Evolutionary conservation across 2,797 vertebrate species (phyloP), one percentile per base, ranked within the genome.

Genomic region (Lithobates sylvaticus): DNA sequence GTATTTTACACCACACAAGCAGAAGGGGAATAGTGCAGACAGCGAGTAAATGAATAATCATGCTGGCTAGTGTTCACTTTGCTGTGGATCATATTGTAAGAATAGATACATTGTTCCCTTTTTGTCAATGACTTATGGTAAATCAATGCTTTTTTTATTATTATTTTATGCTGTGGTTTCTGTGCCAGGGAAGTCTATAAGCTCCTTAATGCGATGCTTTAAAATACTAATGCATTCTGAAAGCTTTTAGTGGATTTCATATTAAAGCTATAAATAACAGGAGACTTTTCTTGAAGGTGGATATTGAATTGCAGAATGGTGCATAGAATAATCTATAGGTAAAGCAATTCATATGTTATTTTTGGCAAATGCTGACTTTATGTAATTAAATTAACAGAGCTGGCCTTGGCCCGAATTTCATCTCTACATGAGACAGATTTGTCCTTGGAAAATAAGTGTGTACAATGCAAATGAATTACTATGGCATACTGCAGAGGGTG

Each of bases 171-270:
- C 72, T 76, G 50, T n/a, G 77, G 78, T 50, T 76, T 67, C 50
- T 64, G 36, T 44, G 61, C 79, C 84, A 68, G 75, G 26, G 84
- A 81, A 34, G 77, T 44, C 76, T 39, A 36, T 85, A 85, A 86
- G 72, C 84, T 75, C 39, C 78, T 82, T 81, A 86, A 86, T 82
- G 84, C 72, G 58, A 10, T 39, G 39, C 84, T 71, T 71, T 76
- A 80, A 74, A 86, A 76, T 47, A 75, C 78, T 84, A 81, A 70
- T 76, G 64, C 58, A 77, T 23, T n/a, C 54, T 81, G 78, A 76
- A 86, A 76, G 84, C 84, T 86, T 86, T 86, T 81, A 86, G 84
- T 82, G 65, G 73, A 80, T 86, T 79, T 75, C n/a, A 74, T 68
- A 58, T 86, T 70, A 61, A 44, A 34, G 78, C 78, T 86, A 86